A percentile compares a stretch with the other conserved stretches of the same genome.
These are phyloP conservation scores for Phyto melanocephala DNA, from an alignment of 2,888 invertebrate species.

Conservation along the genomic window DNA sequence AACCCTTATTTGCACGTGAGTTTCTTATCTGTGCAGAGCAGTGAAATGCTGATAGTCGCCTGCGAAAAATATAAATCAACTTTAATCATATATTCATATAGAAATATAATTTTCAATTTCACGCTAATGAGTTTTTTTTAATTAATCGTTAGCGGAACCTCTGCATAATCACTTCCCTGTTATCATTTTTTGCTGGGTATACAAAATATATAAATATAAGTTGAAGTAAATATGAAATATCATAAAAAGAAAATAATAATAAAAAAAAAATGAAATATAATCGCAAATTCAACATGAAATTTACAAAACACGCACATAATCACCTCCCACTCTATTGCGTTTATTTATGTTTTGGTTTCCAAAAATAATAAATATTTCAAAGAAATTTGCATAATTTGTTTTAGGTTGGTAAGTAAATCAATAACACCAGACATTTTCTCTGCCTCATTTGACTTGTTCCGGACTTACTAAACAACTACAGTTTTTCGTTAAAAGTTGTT, in stretches of 20 bases:
- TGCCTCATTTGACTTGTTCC: neutral
- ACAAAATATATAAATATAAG: constrained; percentile 15
- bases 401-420: neutral
- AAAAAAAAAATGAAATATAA: constrained; percentile 15
- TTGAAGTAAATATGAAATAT: neutral
- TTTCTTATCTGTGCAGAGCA: too few relatives aligned
- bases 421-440: neutral
- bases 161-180: too few relatives aligned
- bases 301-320: constrained; percentile 19
- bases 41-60: too few relatives aligned
- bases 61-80: too few relatives aligned
- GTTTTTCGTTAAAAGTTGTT: neutral
- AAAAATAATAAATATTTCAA: neutral
- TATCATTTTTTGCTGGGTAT: too few relatives aligned
- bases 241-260: constrained; percentile 22
- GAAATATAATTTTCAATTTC: too few relatives aligned
- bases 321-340: neutral
- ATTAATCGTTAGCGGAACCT: too few relatives aligned
- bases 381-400: constrained; percentile 9
- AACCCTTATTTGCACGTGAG: too few relatives aligned
- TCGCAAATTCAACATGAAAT: constrained; percentile 2
- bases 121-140: too few relatives aligned
- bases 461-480: neutral
- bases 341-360: neutral
- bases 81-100: too few relatives aligned